These are phyloP conservation scores for Oceanodroma tethys DNA, from an alignment of 2,113 vertebrate genomes.

Conservation along the genomic window DNA sequence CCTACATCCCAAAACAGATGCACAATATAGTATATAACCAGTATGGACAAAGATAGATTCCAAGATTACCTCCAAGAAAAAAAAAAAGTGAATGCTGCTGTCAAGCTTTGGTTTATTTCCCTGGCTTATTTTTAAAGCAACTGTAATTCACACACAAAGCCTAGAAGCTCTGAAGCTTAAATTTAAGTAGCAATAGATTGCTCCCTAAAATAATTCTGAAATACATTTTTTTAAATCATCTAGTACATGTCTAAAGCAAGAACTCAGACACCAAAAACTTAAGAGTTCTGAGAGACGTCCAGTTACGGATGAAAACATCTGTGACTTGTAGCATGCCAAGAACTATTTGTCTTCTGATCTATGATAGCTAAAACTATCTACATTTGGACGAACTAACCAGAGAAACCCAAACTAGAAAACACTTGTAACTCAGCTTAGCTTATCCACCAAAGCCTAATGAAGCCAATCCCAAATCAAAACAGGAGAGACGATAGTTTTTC, in stretches of 20 bases:
- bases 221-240: background rate
- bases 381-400: background rate
- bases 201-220: background rate
- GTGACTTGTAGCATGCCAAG: background rate
- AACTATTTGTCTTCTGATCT: background rate
- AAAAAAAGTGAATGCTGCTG: background rate
- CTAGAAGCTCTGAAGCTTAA: background rate
- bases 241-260: background rate
- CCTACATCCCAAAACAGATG: background rate
- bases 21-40: background rate
- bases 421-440: background rate
- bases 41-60: background rate
- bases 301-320: fast-evolving
- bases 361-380: background rate
- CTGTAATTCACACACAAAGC: background rate
- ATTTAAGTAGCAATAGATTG: background rate
- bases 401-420: background rate
- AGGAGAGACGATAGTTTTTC: background rate
- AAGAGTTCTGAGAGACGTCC: background rate
- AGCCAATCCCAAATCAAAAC: background rate
- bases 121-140: background rate
- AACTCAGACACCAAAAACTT: background rate
- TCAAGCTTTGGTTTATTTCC: background rate
- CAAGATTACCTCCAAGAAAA: background rate
- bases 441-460: background rate